Base-by-base conservation (phyloP, 2,888 invertebrate species). In the Volucella bombylans region DNA sequence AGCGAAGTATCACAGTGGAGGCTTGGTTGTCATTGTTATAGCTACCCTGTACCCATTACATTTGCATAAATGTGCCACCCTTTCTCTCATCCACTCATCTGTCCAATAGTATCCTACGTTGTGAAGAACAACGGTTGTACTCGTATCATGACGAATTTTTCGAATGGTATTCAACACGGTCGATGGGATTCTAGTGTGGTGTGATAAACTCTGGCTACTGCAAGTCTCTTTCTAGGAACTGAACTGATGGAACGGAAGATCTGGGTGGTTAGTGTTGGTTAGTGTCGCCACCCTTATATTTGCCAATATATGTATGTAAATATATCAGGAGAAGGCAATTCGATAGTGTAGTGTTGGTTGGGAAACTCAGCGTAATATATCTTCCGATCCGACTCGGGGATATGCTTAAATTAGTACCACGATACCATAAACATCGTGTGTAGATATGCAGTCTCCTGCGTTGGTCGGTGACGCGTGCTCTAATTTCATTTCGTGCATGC, bases 381-480 rank as follows among this genome's bases (percentile, higher is more conserved):
- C 77, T 62, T 62, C 31, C 54, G 62, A 55, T 62, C 31, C 54
- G 62, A 62, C 62, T 77, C 55, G 62, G 55, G 77, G 62, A 77
- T 69, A 77, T 77, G 62, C 62, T 69, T 69, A 77, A 77, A 77
- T 59, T 77, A 77, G 69, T 62, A 47, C 69, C 55, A 69, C 68
- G 41, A 69, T 77, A 77, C 69, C 77, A 41, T 49, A 77, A 69
- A 55, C 69, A 68, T 68, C 11, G 12, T 41, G 65, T 8, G 49
- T 52, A 59, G 43, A 31, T 41, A 41, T 65, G 50, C 14, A 38
- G 52, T 61, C 54, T 39, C 52, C 67, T 54, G 38, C 47, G 23
- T 9, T 49, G 55, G 41, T n/a, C 62, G 50, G 55, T 78, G 78
- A 64, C 49, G 77, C 69, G 54, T 69, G 47, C 62, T 69, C 64